Evolutionary conservation across 2,113 vertebrate species (phyloP), one percentile per base, ranked within the genome.

Genomic region (Anser cygnoides): DNA sequence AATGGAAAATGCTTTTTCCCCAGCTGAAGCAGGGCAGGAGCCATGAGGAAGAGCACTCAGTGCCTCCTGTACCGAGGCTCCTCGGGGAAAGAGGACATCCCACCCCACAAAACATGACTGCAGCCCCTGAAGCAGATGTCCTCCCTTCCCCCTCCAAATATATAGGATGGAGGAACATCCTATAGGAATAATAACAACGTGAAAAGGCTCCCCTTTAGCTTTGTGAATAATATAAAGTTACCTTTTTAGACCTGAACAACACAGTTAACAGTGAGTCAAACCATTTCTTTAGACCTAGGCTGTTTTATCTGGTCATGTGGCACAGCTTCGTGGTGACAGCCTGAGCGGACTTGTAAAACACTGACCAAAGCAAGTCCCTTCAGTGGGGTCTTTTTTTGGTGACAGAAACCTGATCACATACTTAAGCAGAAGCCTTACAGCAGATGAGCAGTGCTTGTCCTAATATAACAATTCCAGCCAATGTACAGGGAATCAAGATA

Each of bases 31-130:
- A 21, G 25, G 49, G 37, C 35, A 72, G 54, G 41, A 58, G 31
- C 21, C 4, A 2, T 0, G 0, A 37, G 46, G 8, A 57, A 13
- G 19, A 66, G 46, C 33, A 31, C 0, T 0, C 21, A 2, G 8
- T 14, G 33, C 10, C 21, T 49, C 44, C 61, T 2, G 5, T 2
- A 19, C 7, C 12, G 18, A 52, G 57, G 20, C 57, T 41, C 39
- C 26, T 65, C 10, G 2, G 35, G 33, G 39, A 49, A 65, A 71
- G 9, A 2, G 55, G 19, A 16, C 9, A 26, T 37, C 22, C n/a
- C 6, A 9, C 26, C 10, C 18, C 50, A 44, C 7, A 21, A 37
- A 37, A 70, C 4, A 1, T 7, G 18, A 35, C 73, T 31, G 9
- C 41, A 62, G 10, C 22, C 19, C 49, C 31, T 13, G 11, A 2